These are phyloP conservation scores for Drosophila nigromelanica DNA, from an alignment of 1,140 invertebrate genomes.

Conservation along the genomic window DNA sequence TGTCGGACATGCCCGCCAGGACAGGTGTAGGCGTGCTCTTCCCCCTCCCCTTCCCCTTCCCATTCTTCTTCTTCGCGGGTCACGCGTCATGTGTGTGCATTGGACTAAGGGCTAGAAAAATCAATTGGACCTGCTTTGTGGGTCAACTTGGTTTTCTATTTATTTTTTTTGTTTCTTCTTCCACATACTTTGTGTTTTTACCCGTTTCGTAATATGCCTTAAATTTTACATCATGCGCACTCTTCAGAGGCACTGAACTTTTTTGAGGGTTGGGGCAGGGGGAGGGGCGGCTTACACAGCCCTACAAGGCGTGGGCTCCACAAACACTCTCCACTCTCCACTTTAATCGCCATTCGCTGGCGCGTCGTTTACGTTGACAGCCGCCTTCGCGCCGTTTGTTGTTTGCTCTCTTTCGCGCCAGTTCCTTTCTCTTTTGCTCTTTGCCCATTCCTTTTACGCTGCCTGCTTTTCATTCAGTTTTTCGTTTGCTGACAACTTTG, in stretches of 20 bases:
- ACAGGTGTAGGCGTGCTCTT: slow-evolving; percentile 40
- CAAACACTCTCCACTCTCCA: slow-evolving; percentile 1
- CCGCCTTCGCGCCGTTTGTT: slow-evolving; percentile 10
- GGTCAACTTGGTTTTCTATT: slow-evolving; percentile 45
- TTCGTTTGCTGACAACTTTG: slow-evolving; percentile 22
- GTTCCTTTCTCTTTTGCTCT: slow-evolving; percentile 3
- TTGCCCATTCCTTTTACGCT: slow-evolving; percentile 19
- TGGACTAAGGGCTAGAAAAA: slow-evolving; percentile 44
- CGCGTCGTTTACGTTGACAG: slow-evolving; percentile 5
- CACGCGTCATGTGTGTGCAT: slow-evolving; percentile 23
- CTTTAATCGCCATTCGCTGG: background rate
- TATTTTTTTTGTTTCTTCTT: background rate
- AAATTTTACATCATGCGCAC: slow-evolving; percentile 46
- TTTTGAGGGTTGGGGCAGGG: background rate
- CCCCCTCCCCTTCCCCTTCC: slow-evolving; percentile 4
- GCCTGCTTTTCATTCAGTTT: slow-evolving; percentile 41
- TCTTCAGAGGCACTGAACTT: slow-evolving; percentile 19
- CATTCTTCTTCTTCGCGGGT: background rate
- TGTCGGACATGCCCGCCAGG: slow-evolving; percentile 15
- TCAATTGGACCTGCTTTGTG: slow-evolving; percentile 62
- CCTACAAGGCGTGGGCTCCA: slow-evolving; percentile 46
- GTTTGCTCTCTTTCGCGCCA: background rate
- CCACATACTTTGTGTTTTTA: slow-evolving; percentile 11
- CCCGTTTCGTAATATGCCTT: slow-evolving; percentile 27
- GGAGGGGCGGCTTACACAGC: slow-evolving; percentile 25